A percentile compares a stretch with the other conserved stretches of the same genome.
phyloP scores from a whole-genome alignment of 2,888 invertebrate genomes.

The Cybosia mesomella region DNA sequence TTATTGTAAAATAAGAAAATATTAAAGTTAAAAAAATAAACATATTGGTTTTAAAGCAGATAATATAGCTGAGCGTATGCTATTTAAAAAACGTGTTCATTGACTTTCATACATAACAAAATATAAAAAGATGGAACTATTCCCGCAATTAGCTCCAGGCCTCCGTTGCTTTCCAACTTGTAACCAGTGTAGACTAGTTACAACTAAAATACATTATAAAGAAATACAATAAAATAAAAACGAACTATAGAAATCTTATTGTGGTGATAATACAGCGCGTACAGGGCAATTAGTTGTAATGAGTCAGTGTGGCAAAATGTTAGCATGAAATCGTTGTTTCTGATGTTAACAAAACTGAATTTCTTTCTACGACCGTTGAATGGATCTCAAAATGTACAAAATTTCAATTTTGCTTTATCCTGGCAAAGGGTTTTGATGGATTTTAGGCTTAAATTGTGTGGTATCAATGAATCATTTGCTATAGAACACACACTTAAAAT shows the following conservation, averaged over 20 bases:
- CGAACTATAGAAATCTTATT: slow-evolving; percentile 34
- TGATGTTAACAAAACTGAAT: neutral
- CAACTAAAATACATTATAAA: slow-evolving; percentile 44
- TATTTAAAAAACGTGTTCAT: slow-evolving; percentile 35
- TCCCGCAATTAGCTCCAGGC: slow-evolving; percentile 18
- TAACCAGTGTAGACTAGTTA: slow-evolving; percentile 41
- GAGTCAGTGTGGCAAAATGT: neutral
- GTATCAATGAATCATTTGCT: neutral
- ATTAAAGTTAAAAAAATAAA: slow-evolving; percentile 9
- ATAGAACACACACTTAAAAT: neutral
- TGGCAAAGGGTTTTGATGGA: neutral
- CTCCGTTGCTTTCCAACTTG: slow-evolving; percentile 28
- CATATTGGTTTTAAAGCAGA: slow-evolving; percentile 14
- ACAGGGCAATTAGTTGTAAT: slow-evolving; percentile 11
- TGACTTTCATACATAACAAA: slow-evolving; percentile 39
- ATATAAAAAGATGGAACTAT: slow-evolving; percentile 26
- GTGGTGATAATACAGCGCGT: slow-evolving; percentile 5
- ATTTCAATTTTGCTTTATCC: neutral
- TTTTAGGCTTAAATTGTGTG: neutral
- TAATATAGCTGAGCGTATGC: slow-evolving; percentile 2
- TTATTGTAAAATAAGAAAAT: slow-evolving; percentile 8
- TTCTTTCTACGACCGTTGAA: neutral
- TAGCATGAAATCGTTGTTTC: neutral
- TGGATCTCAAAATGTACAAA: neutral
- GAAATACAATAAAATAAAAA: slow-evolving; percentile 28